Evolutionary conservation across 2,113 vertebrate species (phyloP).

Genomic region (Colaptes auratus): DNA sequence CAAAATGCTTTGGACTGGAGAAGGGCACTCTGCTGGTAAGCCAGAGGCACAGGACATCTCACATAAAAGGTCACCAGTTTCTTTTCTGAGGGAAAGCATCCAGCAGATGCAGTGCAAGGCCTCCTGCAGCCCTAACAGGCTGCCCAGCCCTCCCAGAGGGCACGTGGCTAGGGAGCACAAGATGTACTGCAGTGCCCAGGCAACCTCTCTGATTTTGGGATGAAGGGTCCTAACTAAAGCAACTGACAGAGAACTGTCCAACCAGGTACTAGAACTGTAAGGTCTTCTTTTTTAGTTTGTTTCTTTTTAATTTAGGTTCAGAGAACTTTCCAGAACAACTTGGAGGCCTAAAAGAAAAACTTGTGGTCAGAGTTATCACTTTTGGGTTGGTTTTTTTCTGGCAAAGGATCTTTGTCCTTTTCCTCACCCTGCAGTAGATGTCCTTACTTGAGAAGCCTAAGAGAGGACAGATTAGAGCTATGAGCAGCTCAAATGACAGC

Average conservation of each 20-base stretch:
- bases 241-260: background rate
- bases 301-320: background rate
- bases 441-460: background rate
- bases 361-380: background rate
- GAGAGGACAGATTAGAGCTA: background rate
- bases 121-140: background rate
- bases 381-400: background rate
- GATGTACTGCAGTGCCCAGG: background rate
- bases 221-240: background rate
- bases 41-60: background rate
- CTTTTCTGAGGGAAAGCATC: background rate
- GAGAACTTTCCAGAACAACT: background rate
- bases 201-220: background rate
- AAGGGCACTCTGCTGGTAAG: background rate
- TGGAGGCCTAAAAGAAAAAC: background rate
- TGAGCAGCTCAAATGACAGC: background rate
- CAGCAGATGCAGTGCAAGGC: background rate
- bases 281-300: background rate
- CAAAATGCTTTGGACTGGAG: background rate
- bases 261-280: background rate
- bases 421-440: background rate
- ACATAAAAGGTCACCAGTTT: background rate
- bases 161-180: rapidly evolving
- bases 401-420: background rate
- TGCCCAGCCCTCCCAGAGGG: background rate